Percentiles rank a stretch among this genome's conserved stretches.
Evolutionary conservation across 1,140 invertebrate genomes (phyloP).

Genomic region (Cheumatopsyche charites): DNA sequence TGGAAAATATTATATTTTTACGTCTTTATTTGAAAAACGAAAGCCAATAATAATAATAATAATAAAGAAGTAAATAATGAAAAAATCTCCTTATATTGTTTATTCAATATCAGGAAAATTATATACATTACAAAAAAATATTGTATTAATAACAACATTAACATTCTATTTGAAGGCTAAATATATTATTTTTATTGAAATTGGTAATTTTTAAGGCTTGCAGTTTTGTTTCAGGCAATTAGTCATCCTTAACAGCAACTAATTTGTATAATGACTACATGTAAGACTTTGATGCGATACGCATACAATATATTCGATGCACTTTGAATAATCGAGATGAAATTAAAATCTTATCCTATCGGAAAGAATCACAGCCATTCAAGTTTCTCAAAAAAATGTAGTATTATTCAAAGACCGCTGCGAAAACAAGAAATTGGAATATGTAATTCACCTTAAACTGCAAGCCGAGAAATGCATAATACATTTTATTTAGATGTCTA

Average conservation of each 20-base stretch:
- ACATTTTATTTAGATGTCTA: not conserved
- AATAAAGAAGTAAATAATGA: constrained; percentile 21
- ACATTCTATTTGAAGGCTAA: constrained; percentile 36
- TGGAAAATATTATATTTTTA: not conserved
- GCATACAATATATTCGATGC: constrained; percentile 8
- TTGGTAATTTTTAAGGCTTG: constrained; percentile 29
- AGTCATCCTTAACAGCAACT: constrained; percentile 10
- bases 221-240: constrained; percentile 29
- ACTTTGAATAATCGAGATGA: constrained; percentile 8
- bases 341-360: constrained; percentile 20
- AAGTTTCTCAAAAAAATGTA: constrained; percentile 3
- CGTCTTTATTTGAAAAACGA: not conserved
- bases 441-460: constrained; percentile 14
- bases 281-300: not conserved
- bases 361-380: constrained; percentile 22
- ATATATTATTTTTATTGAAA: constrained; percentile 30
- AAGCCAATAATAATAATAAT: constrained; percentile 13
- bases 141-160: constrained; percentile 35
- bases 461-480: constrained; percentile 14
- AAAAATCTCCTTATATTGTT: constrained; percentile 5
- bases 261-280: constrained; percentile 10
- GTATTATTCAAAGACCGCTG: not conserved
- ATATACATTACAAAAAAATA: constrained; percentile 28
- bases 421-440: constrained; percentile 1
- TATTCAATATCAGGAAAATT: constrained; percentile 18